Percentiles rank a stretch among this genome's conserved stretches.
These are phyloP conservation scores for Cryptotis parvus DNA, from an alignment of 2,113 vertebrate species.

Conservation along the genomic window DNA sequence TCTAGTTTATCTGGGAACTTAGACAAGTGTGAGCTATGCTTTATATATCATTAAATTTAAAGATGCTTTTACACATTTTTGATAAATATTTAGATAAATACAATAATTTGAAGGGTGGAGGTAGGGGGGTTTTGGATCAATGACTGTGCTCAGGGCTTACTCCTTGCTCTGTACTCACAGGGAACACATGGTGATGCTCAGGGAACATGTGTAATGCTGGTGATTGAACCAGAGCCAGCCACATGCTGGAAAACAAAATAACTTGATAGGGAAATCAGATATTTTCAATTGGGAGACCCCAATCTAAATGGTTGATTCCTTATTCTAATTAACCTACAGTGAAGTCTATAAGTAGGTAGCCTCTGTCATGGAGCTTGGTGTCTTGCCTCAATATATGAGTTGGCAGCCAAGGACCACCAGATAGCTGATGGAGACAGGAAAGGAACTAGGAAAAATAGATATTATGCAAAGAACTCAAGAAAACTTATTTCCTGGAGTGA, in stretches of 20 bases:
- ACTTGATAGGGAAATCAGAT: background rate
- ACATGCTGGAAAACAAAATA: background rate
- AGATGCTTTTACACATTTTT: background rate
- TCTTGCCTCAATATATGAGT: background rate
- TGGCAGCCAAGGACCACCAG: background rate
- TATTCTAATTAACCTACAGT: background rate
- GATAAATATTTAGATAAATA: background rate
- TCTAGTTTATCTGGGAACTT: background rate
- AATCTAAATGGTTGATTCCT: background rate
- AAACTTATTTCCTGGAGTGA: background rate
- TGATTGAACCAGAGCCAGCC: background rate
- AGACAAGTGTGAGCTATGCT: conserved; percentile 22
- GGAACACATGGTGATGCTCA: too few relatives aligned
- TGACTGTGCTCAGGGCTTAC: too few relatives aligned
- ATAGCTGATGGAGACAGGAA: background rate
- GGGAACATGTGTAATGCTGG: too few relatives aligned
- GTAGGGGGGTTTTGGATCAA: too few relatives aligned
- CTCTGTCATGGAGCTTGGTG: background rate
- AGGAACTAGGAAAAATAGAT: background rate
- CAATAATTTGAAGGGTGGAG: background rate
- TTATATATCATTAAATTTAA: conserved; percentile 34
- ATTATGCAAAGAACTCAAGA: background rate
- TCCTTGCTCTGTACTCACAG: too few relatives aligned
- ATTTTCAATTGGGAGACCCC: background rate
- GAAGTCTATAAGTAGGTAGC: background rate